Evolutionary conservation across 2,888 invertebrate genomes (phyloP), one percentile per base, ranked within the genome.

Genomic region (Hirtodrosophila cameraria): DNA sequence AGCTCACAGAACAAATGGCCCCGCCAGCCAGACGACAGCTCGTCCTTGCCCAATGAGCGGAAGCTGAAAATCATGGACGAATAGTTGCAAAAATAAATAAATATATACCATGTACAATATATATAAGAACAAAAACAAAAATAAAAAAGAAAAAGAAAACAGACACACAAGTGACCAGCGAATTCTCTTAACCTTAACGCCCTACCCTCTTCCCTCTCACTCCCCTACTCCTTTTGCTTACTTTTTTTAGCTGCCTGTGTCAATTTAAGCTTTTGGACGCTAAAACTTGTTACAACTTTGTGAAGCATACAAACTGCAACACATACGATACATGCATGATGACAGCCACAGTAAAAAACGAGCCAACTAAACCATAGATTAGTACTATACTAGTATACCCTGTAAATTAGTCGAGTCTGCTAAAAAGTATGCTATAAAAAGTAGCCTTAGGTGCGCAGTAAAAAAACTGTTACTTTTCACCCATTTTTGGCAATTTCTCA

Each of bases 11-110:
- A 38, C 42, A 57, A 43, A 38, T 46, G 49, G 27, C 28, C 38
- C 38, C 12, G 9, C 16, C 42, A 38, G 28, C 28, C 48, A 27
- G 50, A 43, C 36, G 65, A 49, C 62, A 53, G 54, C 53, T 59
- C 30, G 73, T 58, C 68, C 77, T 64, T 74, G 64, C 33, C 55
- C 77, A 69, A 62, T 55, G 62, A 77, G 50, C 59, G 75, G 65
- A 69, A 69, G 64, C 71, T 55, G 41, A 60, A 68, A 79, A 63
- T 66, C 68, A 77, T 66, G 73, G 61, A 43, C 50, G 69, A 54
- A 63, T 64, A 53, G 69, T 35, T 64, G 15, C 45, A 31, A 33
- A 16, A 35, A 45, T 12, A 36, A 33, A 20, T 8, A 46, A 55
- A 48, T n/a, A n/a, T n/a, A n/a, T n/a, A n/a, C n/a, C n/a, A n/a